A percentile compares a stretch with the other conserved stretches of the same genome.
These are phyloP conservation scores for Butastur rufipennis DNA, from an alignment of 2,113 vertebrate genomes.

Conservation along the genomic window DNA sequence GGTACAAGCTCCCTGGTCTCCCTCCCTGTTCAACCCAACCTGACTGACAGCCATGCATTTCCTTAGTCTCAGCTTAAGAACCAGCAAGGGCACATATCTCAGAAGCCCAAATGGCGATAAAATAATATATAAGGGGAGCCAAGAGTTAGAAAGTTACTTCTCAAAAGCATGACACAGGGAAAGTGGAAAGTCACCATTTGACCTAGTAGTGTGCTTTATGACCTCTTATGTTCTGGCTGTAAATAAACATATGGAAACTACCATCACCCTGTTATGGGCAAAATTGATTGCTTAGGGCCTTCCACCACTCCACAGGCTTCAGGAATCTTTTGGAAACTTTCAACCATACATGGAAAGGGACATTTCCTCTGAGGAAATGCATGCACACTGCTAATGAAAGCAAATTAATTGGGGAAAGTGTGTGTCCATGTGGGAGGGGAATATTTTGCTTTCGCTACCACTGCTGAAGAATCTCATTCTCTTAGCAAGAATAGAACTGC, in stretches of 20 bases:
- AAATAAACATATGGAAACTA: not conserved
- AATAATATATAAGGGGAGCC: not conserved
- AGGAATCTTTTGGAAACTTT: not conserved
- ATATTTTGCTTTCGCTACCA: not conserved
- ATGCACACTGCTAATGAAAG: not conserved
- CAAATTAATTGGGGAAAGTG: not conserved
- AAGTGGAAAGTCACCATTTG: not conserved
- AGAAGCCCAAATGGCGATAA: not conserved
- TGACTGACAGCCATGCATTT: not conserved
- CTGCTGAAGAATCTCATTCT: not conserved
- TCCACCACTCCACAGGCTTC: not conserved
- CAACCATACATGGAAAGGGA: not conserved
- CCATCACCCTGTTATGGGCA: accelerated
- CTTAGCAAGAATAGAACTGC: not conserved
- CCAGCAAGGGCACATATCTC: not conserved
- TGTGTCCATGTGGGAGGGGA: not conserved
- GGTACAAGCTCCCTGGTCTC: not conserved
- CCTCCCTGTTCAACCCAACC: not conserved
- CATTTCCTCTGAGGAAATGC: not conserved
- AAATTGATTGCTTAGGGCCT: not conserved
- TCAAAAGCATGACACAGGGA: not conserved
- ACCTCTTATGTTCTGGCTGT: not conserved
- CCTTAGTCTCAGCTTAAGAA: not conserved
- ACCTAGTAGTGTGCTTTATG: not conserved
- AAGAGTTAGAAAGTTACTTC: not conserved